Evolutionary conservation across 1,140 invertebrate genomes (phyloP), one percentile per base, ranked within the genome.

Genomic region (Trichonephila inaurata): DNA sequence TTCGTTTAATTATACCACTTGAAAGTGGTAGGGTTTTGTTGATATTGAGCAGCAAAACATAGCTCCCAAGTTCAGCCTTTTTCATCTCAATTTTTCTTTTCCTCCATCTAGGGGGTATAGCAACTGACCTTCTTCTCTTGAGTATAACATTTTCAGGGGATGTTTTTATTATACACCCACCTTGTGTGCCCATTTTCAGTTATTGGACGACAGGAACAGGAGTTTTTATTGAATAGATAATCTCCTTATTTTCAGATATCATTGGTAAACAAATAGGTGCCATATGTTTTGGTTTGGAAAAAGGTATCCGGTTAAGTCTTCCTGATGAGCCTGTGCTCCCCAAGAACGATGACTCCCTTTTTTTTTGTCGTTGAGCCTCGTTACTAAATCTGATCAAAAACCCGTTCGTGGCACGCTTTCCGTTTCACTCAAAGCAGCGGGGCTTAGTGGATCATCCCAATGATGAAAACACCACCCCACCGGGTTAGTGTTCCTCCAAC

Each of bases 191-290:
- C 7, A 44, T 44, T 24, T 24, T 2, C 64, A 66, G 64, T 66
- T 18, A 3, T 69, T 2, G 64, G 64, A 19, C 4, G 64, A 69
- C 8, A 14, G 64, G 64, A 18, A 21, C 16, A 12, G 16, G 64
- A 69, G 64, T 69, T 21, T 18, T 69, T 3, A 81, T 81, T 81
- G 77, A 81, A 18, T 81, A 24, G 10, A 81, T 81, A 28, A 81
- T 14, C 77, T 81, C 10, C 14, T 28, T 40, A 28, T 81, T 81
- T 81, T 81, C 77, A 81, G 77, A 81, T 12, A 81, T 28, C 77
- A 81, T 81, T 81, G 77, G 77, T 18, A 81, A 81, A 81, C 77
- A 81, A 81, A 81, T 81, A n/a, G 77, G 40, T 81, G 77, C 77
- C 77, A 81, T 81, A 81, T 81, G 77, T 81, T 81, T 81, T 81